Percentiles rank a stretch among this genome's conserved stretches.
Conservation (phyloP, 2,113 vertebrate species). For the Thomomys bottae region DNA sequence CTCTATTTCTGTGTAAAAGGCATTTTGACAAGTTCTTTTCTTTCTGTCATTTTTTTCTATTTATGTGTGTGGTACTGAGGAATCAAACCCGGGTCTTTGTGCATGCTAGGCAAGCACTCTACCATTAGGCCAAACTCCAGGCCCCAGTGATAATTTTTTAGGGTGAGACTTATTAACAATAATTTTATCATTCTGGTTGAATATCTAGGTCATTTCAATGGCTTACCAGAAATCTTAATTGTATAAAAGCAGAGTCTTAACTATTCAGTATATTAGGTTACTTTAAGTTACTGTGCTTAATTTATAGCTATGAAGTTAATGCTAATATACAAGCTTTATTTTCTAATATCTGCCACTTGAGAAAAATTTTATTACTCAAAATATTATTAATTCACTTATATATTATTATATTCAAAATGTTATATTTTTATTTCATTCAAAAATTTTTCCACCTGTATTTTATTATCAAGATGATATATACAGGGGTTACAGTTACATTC, state of each 20-base stretch:
- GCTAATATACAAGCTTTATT: neutral
- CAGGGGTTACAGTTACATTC: too few relatives aligned
- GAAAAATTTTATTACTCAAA: neutral
- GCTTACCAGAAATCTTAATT: neutral
- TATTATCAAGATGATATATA: too few relatives aligned
- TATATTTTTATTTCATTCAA: too few relatives aligned
- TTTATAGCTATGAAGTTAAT: neutral
- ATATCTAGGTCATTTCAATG: neutral
- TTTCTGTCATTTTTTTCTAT: too few relatives aligned
- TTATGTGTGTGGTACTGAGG: too few relatives aligned
- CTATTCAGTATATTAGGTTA: neutral
- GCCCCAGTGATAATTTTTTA: neutral
- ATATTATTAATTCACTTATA: neutral
- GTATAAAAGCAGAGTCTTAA: neutral
- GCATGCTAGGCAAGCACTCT: too few relatives aligned
- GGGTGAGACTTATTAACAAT: neutral
- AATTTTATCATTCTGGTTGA: neutral
- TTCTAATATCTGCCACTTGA: neutral
- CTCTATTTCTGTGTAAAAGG: too few relatives aligned
- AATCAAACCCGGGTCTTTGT: too few relatives aligned
- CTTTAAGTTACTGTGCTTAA: neutral
- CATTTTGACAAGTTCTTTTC: too few relatives aligned
- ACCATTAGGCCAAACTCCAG: too few relatives aligned
- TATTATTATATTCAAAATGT: neutral
- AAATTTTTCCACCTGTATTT: too few relatives aligned